Base-by-base conservation (phyloP, 2,797 vertebrate species). In the Aratinga solstitialis region DNA sequence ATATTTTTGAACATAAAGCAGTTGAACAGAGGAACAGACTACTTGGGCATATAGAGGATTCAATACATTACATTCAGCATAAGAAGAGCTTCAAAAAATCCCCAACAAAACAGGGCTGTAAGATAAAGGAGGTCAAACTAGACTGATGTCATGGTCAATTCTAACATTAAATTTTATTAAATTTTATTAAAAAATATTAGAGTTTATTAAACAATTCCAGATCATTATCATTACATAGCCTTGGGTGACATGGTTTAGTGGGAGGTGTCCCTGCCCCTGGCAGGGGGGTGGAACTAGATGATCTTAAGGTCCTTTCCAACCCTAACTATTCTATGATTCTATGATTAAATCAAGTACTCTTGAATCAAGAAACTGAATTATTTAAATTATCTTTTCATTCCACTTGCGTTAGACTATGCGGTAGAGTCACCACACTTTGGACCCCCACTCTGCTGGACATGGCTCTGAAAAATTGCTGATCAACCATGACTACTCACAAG, bases 391-490 rank as follows among this genome's bases (percentile, higher is more conserved):
- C 56, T 61, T 59, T 50, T 18, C 23, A 43, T n/a, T 38, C 58
- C 34, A 2, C 7, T 65, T 7, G 36, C 40, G 7, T 7, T 15
- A 17, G 30, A 2, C 8, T 14, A 1, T 2, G 21, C 14, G 6
- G 0, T 6, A 27, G 21, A 0, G 30, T 19, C 61, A 16, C 20
- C 43, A 51, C 5, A 0, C 47, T 14, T 1, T 4, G 42, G 30
- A 13, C 50, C 27, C 54, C 48, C 12, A 12, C 16, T 1, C 5
- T 0, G 19, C n/a, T 4, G 2, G 24, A 8, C 19, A 2, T 0
- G 4, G 58, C 48, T 18, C 9, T 3, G 50, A 42, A 45, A 65
- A 59, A 62, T 1, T 22, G 5, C 15, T 1, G 26, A 21, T 1
- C 43, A 74, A 19, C 20, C 14, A 0, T 0, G 3, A 48, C 50